These are phyloP conservation scores for Cavia porcellus DNA, from an alignment of 2,113 vertebrate genomes.

Conservation along the genomic window DNA sequence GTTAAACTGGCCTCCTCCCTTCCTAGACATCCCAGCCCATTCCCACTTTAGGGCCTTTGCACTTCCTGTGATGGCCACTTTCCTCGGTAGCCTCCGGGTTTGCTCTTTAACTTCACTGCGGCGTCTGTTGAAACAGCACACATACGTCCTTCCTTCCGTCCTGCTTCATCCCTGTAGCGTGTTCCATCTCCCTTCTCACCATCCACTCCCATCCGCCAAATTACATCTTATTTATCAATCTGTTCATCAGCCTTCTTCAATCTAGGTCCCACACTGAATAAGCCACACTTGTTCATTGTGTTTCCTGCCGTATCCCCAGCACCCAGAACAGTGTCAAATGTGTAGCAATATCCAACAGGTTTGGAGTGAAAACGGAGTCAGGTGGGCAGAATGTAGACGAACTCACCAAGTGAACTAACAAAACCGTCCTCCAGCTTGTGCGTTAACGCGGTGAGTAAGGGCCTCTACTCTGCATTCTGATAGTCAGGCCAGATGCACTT, in stretches of 20 bases:
- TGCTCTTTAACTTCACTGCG: not conserved
- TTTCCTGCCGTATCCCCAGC: not conserved
- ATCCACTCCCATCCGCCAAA: not conserved
- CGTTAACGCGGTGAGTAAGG: not conserved
- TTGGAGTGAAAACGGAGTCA: not conserved
- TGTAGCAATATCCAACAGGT: not conserved
- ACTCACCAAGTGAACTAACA: not conserved
- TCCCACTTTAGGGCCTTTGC: not conserved
- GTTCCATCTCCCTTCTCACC: not conserved
- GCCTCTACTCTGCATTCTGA: not conserved
- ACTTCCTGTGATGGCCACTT: not conserved
- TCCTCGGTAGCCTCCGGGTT: not conserved
- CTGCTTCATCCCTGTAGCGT: not conserved
- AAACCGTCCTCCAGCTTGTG: not conserved
- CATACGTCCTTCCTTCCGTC: not conserved
- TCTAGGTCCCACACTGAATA: not conserved
- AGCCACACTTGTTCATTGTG: not conserved
- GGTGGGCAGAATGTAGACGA: no score
- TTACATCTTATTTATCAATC: not conserved
- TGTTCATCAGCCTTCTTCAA: not conserved
- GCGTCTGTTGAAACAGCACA: not conserved
- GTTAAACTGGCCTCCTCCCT: not conserved
- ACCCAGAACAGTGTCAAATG: not conserved
- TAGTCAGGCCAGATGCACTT: not conserved
- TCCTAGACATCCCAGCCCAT: not conserved